Evolutionary conservation across 2,888 invertebrate species (phyloP).

Genomic region (Acronicta leporina): DNA sequence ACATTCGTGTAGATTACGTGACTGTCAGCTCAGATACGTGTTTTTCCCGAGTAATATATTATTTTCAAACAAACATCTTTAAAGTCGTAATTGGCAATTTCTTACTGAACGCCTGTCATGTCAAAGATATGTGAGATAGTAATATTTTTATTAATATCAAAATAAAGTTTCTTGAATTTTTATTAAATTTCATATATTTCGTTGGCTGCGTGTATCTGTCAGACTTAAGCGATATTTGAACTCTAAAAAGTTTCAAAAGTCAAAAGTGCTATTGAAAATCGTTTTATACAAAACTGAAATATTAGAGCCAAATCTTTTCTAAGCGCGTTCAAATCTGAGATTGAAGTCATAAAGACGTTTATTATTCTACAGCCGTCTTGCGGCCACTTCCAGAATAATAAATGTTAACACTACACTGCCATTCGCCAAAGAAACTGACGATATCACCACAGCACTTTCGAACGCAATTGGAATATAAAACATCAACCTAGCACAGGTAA

Average conservation of each 20-base stretch:
- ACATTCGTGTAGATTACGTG: conserved; percentile 75
- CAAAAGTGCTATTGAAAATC: conserved; percentile 17
- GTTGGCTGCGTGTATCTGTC: neutral
- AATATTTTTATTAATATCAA: neutral
- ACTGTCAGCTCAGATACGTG: conserved; percentile 71
- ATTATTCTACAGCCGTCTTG: conserved; percentile 78
- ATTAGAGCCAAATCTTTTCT: conserved; percentile 63
- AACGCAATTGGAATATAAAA: conserved; percentile 76
- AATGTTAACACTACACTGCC: conserved; percentile 77
- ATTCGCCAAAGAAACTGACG: conserved; percentile 80
- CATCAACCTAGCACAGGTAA: conserved; percentile 54
- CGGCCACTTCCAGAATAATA: conserved; percentile 82
- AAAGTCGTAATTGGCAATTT: conserved; percentile 50
- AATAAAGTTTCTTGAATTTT: neutral
- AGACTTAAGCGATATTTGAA: conserved; percentile 1
- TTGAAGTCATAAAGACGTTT: conserved; percentile 69
- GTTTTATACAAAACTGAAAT: conserved; percentile 48
- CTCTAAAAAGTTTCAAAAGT: conserved; percentile 1
- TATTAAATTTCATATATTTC: neutral
- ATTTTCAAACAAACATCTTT: conserved; percentile 47
- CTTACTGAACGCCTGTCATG: conserved; percentile 30
- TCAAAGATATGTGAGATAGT: conserved; percentile 7
- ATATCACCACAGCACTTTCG: conserved; percentile 77
- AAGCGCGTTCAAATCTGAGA: conserved; percentile 70
- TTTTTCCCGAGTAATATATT: conserved; percentile 57